Conservation (phyloP, 92 coral and sea anemone genomes). For the Parazoanthus swiftii region DNA sequence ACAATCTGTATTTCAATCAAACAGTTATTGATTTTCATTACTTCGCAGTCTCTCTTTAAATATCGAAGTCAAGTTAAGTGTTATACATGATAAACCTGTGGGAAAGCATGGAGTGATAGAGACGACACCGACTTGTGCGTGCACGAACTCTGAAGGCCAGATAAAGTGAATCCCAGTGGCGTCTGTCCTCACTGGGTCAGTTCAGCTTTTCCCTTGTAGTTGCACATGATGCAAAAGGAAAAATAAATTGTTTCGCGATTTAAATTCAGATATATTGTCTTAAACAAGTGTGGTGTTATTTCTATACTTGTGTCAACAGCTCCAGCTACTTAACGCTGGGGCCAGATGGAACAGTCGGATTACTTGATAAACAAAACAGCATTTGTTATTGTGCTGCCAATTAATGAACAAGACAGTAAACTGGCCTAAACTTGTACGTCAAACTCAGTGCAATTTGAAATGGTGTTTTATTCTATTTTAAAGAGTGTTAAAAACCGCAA, state of each 20-base stretch:
- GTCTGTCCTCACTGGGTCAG: not conserved
- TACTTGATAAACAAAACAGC: constrained; percentile 20
- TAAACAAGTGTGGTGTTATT: not conserved
- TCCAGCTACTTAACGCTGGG: constrained; percentile 10
- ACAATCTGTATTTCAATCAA: too few relatives aligned
- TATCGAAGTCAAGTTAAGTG: too few relatives aligned
- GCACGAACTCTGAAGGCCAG: not conserved
- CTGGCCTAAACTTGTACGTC: not conserved
- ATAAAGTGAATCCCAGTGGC: too few relatives aligned
- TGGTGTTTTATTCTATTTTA: not conserved
- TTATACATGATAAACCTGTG: too few relatives aligned
- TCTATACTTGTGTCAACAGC: constrained; percentile 9
- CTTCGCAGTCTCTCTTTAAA: too few relatives aligned
- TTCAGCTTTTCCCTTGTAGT: not conserved
- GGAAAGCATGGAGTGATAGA: not conserved
- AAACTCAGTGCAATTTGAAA: not conserved
- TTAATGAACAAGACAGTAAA: constrained; percentile 9
- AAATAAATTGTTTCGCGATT: not conserved
- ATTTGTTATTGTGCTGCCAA: constrained; percentile 13
- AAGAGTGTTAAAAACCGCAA: not conserved
- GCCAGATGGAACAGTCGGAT: constrained; percentile 2
- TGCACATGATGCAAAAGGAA: not conserved
- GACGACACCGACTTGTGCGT: not conserved
- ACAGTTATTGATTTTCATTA: too few relatives aligned
- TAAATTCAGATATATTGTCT: not conserved